A percentile compares a stretch with the other conserved stretches of the same genome.
phyloP scores from a whole-genome alignment of 2,888 invertebrate species.

The Pachydiplax longipennis region DNA sequence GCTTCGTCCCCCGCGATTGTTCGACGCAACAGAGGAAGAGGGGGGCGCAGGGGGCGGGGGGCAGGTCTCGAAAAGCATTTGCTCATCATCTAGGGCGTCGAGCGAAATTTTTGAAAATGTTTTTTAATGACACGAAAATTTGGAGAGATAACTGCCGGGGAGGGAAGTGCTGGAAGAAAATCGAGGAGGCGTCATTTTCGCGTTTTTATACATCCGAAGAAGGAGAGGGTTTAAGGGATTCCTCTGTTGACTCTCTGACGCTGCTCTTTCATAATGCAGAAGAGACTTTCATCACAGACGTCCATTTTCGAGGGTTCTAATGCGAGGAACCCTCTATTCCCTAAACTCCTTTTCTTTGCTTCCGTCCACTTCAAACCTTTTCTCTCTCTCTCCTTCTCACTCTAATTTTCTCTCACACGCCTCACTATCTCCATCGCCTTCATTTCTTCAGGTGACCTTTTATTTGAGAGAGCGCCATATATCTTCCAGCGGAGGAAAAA shows the following conservation, averaged over 20 bases:
- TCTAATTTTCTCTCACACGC: not conserved
- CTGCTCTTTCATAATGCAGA: not conserved
- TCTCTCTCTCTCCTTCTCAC: not conserved
- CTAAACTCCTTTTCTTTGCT: not conserved
- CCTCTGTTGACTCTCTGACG: not conserved
- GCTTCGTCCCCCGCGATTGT: too few relatives aligned
- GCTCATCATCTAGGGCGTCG: not conserved
- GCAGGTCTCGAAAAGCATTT: not conserved
- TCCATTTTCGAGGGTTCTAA: not conserved
- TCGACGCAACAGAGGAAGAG: too few relatives aligned
- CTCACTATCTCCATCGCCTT: not conserved
- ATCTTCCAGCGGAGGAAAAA: too few relatives aligned
- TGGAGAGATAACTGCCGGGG: not conserved
- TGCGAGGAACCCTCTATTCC: not conserved
- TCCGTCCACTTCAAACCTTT: not conserved
- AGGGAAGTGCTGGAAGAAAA: not conserved
- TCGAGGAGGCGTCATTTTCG: not conserved
- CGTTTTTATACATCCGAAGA: not conserved
- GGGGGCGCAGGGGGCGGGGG: not conserved
- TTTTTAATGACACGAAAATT: not conserved
- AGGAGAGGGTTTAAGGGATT: not conserved
- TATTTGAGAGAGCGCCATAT: not conserved
- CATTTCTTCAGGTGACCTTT: not conserved
- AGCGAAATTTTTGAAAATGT: not conserved
- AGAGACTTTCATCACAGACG: not conserved